These are phyloP conservation scores for Drosophila santomea DNA, from an alignment of 1,140 invertebrate species.

Conservation along the genomic window DNA sequence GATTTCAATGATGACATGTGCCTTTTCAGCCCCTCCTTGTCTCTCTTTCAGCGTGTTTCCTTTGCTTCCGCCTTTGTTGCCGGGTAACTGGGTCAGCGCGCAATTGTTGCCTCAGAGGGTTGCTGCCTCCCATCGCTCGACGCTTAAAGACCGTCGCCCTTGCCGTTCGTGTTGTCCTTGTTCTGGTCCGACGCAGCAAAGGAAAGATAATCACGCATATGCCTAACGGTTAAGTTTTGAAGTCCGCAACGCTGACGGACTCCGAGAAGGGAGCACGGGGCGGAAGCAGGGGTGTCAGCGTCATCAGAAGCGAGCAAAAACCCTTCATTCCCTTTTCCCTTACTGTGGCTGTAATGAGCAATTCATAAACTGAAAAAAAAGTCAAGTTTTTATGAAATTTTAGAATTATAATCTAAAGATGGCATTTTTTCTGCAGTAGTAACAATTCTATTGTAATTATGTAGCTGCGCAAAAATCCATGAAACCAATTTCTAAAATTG, in stretches of 20 bases:
- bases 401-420: not conserved
- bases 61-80: slow-evolving; percentile 83
- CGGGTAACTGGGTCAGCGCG: slow-evolving; percentile 81
- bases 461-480: no score
- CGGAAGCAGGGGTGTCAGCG: slow-evolving; percentile 62
- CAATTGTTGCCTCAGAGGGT: slow-evolving; percentile 73
- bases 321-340: slow-evolving; percentile 18
- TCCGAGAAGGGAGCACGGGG: slow-evolving; percentile 7
- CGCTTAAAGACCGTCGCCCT: not conserved
- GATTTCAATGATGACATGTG: slow-evolving; percentile 83
- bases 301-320: slow-evolving; percentile 43
- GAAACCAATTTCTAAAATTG: no score
- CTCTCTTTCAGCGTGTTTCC: slow-evolving; percentile 75
- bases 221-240: slow-evolving; percentile 83
- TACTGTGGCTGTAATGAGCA: slow-evolving; percentile 62
- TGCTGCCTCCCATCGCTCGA: slow-evolving; percentile 29
- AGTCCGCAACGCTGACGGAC: slow-evolving; percentile 54
- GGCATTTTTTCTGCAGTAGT: no score
- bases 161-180: slow-evolving; percentile 13
- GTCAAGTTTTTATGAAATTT: not conserved
- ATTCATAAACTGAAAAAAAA: slow-evolving; percentile 32
- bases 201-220: slow-evolving; percentile 80
- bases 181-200: slow-evolving; percentile 55
- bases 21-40: slow-evolving; percentile 62
- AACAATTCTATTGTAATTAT: no score